These are phyloP conservation scores for Hydriomena furcata DNA, from an alignment of 2,888 invertebrate species.

Conservation along the genomic window DNA sequence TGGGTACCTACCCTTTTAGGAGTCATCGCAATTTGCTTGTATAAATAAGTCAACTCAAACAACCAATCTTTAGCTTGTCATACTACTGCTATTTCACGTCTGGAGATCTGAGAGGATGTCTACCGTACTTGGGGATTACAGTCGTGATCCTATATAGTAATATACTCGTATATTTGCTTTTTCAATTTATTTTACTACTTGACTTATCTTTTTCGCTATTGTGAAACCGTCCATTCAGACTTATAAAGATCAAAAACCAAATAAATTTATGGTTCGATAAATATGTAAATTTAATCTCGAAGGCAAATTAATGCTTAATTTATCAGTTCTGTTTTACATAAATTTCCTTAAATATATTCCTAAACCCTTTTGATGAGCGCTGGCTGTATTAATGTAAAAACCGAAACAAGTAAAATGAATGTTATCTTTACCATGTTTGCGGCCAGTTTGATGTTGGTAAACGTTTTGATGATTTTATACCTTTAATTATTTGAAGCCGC, in stretches of 20 bases:
- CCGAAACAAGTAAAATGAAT: slow-evolving; percentile 50
- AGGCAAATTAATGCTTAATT: slow-evolving; percentile 73
- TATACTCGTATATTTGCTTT: too few species aligned
- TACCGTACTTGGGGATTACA: too few species aligned
- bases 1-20: too few species aligned
- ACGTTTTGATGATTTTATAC: slow-evolving; percentile 45
- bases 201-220: background rate
- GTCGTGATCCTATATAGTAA: too few species aligned
- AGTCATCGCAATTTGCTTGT: too few species aligned
- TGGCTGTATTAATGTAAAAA: slow-evolving; percentile 53
- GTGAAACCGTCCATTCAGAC: background rate
- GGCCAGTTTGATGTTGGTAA: slow-evolving; percentile 49
- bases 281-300: slow-evolving; percentile 68
- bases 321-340: slow-evolving; percentile 70
- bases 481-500: slow-evolving; percentile 42
- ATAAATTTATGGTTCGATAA: slow-evolving; percentile 64
- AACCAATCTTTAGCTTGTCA: too few species aligned
- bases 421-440: slow-evolving; percentile 31
- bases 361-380: slow-evolving; percentile 56
- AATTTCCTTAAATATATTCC: slow-evolving; percentile 68
- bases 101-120: too few species aligned
- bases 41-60: too few species aligned
- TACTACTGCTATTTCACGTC: too few species aligned
- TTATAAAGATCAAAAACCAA: slow-evolving; percentile 56
- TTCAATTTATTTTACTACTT: too few species aligned